A percentile compares a stretch with the other conserved stretches of the same genome.
Evolutionary conservation across 2,113 vertebrate species (phyloP).

Genomic region (Lontra canadensis): DNA sequence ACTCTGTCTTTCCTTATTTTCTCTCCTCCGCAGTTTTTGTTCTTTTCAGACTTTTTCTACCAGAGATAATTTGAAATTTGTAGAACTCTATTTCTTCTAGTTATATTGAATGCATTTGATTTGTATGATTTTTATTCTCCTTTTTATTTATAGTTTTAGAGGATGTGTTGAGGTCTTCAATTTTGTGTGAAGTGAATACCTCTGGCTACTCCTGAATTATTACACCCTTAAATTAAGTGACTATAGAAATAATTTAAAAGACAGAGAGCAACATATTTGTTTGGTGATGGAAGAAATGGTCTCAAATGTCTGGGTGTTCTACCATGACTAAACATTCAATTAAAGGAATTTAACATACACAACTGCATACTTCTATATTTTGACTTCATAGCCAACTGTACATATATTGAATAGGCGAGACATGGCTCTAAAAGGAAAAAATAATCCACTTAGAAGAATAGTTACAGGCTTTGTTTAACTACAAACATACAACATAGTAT

Average conservation of each 20-base stretch:
- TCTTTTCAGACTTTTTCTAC: neutral
- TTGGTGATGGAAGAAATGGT: neutral
- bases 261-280: neutral
- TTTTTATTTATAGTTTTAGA: neutral
- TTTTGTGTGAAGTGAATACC: neutral
- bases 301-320: neutral
- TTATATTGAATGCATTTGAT: neutral
- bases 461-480: neutral
- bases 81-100: neutral
- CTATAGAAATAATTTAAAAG: neutral
- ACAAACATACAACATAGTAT: neutral
- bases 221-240: neutral
- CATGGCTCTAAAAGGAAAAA: neutral
- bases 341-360: neutral
- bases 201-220: neutral
- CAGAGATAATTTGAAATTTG: neutral
- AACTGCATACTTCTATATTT: neutral
- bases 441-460: neutral
- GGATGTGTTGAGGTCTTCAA: neutral
- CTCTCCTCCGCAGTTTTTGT: neutral
- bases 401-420: neutral
- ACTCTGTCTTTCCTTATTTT: neutral
- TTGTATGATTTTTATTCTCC: neutral
- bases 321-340: neutral
- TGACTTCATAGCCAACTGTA: neutral